These are phyloP conservation scores for Callopanchax toddi DNA, from an alignment of 2,113 vertebrate species.

Conservation along the genomic window DNA sequence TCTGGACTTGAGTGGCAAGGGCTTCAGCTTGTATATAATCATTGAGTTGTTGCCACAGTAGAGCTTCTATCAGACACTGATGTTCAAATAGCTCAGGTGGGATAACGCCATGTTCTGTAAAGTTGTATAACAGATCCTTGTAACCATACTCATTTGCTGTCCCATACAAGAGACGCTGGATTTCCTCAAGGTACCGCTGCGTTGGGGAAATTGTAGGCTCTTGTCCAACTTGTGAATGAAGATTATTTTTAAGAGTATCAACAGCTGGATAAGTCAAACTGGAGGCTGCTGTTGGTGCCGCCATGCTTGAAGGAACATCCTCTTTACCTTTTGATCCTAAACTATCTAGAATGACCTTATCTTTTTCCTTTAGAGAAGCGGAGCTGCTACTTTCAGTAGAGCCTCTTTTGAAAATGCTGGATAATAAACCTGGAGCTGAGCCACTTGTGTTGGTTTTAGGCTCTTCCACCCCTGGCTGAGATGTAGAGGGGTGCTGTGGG, in stretches of 20 bases:
- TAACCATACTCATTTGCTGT: slow-evolving; percentile 78
- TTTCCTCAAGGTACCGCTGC: slow-evolving; percentile 75
- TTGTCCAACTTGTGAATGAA: slow-evolving; percentile 34
- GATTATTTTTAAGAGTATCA: slow-evolving; percentile 9
- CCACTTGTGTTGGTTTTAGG: slow-evolving; percentile 57
- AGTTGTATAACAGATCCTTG: slow-evolving; percentile 79
- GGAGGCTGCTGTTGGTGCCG: slow-evolving; percentile 18
- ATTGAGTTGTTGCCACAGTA: slow-evolving; percentile 82
- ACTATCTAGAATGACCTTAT: slow-evolving; percentile 51
- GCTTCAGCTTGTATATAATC: slow-evolving; percentile 75
- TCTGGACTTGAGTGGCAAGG: slow-evolving; percentile 57
- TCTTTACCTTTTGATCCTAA: slow-evolving; percentile 53
- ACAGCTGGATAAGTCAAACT: background rate
- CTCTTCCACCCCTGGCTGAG: slow-evolving; percentile 51
- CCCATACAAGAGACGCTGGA: slow-evolving; percentile 77
- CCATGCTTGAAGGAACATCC: slow-evolving; percentile 27
- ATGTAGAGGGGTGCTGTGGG: slow-evolving; percentile 45
- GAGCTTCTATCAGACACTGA: slow-evolving; percentile 79
- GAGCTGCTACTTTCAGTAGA: slow-evolving; percentile 65
- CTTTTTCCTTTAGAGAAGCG: slow-evolving; percentile 63
- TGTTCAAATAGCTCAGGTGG: slow-evolving; percentile 79
- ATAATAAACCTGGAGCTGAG: slow-evolving; percentile 76
- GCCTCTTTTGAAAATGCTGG: slow-evolving; percentile 81
- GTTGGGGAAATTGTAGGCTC: slow-evolving; percentile 65
- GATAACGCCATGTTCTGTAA: slow-evolving; percentile 78